These are phyloP conservation scores for Syndactyla subalaris DNA, from an alignment of 2,797 vertebrate species.

Conservation along the genomic window DNA sequence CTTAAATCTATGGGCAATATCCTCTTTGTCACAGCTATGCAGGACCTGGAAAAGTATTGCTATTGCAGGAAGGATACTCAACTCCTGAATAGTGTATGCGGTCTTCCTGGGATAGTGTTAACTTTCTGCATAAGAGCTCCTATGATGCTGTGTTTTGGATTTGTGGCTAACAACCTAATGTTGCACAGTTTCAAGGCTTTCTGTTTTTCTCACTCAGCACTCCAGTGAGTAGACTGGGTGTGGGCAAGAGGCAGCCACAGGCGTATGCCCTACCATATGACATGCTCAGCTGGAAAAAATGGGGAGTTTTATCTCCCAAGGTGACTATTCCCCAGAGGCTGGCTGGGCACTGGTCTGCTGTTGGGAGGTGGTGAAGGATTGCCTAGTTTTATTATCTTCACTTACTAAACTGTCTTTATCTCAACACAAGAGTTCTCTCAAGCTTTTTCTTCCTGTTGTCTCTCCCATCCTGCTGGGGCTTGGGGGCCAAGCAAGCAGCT, in stretches of 20 bases:
- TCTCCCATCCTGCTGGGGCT: neutral
- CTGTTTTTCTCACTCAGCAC: neutral
- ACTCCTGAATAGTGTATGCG: neutral
- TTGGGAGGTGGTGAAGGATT: neutral
- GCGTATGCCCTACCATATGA: neutral
- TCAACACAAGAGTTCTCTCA: neutral
- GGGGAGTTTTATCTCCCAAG: neutral
- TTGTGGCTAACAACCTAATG: neutral
- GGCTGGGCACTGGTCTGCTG: neutral
- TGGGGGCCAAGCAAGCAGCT: rapidly evolving
- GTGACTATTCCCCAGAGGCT: neutral
- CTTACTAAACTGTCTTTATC: neutral
- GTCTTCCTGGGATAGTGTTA: neutral
- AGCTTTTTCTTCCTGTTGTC: neutral
- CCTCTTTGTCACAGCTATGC: neutral
- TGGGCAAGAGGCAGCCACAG: neutral
- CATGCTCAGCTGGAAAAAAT: neutral
- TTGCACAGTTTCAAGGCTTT: neutral
- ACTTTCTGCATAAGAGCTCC: neutral
- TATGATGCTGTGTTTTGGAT: neutral
- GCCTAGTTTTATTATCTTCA: neutral
- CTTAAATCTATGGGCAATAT: neutral
- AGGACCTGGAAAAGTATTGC: neutral
- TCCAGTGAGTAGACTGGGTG: neutral
- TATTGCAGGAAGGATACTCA: neutral